Percentiles rank a stretch among this genome's conserved stretches.
Conservation (phyloP, 2,797 vertebrate species). For the Artibeus jamaicensis region DNA sequence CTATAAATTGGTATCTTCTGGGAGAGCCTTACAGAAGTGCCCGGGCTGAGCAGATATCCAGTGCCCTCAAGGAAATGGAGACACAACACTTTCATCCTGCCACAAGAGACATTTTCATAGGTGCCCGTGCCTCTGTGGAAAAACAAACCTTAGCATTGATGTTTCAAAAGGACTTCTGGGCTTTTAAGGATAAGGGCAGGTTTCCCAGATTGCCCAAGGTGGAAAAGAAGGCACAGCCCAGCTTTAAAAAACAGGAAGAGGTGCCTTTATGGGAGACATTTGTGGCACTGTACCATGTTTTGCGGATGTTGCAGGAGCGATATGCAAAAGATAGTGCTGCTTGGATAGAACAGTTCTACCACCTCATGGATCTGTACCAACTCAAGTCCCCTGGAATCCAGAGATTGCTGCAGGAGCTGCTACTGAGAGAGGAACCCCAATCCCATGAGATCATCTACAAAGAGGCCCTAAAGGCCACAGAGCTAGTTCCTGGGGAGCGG, state of each 20-base stretch:
- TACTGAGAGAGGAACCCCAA: not conserved
- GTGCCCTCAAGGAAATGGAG: conserved; percentile 40
- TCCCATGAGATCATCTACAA: not conserved
- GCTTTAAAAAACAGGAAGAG: not conserved
- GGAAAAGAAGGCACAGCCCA: conserved; percentile 12
- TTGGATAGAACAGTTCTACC: conserved; percentile 65
- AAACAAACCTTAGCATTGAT: conserved; percentile 61
- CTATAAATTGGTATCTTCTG: conserved; percentile 48
- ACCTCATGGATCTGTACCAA: conserved; percentile 69
- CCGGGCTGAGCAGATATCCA: not conserved
- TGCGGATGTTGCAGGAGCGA: conserved; percentile 58
- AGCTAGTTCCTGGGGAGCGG: conserved; percentile 54
- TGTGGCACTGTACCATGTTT: conserved; percentile 68
- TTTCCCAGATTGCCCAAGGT: conserved; percentile 50
- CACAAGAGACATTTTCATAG: not conserved
- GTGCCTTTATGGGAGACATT: conserved; percentile 67
- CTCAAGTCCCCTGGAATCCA: conserved; percentile 63
- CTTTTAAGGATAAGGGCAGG: conserved; percentile 44
- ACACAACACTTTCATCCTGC: not conserved
- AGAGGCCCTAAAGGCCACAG: not conserved
- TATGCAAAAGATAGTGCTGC: conserved; percentile 10
- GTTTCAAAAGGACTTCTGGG: conserved; percentile 64
- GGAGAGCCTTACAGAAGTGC: conserved; percentile 34
- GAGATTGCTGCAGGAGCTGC: conserved; percentile 62
- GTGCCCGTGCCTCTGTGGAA: not conserved